These are phyloP conservation scores for Perodicticus potto DNA, from an alignment of 2,797 vertebrate genomes.

Conservation along the genomic window DNA sequence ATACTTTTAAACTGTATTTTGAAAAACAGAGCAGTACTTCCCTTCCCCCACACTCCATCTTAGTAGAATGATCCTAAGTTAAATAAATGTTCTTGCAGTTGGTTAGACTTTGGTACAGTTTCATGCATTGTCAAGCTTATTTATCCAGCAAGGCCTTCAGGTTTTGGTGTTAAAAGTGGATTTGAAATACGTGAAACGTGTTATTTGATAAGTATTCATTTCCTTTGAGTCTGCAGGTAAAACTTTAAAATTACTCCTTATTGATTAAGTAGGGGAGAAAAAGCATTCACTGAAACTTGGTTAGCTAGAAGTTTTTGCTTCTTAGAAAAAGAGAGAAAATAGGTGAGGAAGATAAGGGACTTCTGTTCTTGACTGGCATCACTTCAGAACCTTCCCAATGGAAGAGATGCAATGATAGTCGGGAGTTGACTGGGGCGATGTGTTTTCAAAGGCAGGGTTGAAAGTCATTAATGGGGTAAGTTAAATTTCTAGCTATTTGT, in stretches of 20 bases:
- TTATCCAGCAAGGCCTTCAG: not conserved
- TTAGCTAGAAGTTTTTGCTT: not conserved
- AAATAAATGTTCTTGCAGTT: not conserved
- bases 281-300: not conserved
- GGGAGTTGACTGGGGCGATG: not conserved
- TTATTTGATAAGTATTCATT: conserved; percentile 57
- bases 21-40: not conserved
- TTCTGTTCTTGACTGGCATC: not conserved
- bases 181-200: conserved; percentile 36
- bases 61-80: not conserved
- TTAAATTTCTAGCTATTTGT: conserved; percentile 30
- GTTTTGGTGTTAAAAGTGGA: conserved; percentile 30
- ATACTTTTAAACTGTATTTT: not conserved
- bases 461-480: not conserved
- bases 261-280: conserved; percentile 51
- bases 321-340: conserved; percentile 1
- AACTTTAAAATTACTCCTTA: conserved; percentile 38
- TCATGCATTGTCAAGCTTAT: not conserved
- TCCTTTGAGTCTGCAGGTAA: conserved; percentile 1
- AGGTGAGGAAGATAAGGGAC: not conserved
- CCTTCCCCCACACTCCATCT: not conserved
- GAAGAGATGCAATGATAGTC: not conserved
- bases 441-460: conserved; percentile 55
- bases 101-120: not conserved
- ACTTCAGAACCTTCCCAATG: not conserved